These are phyloP conservation scores for Machimus rusticus DNA, from an alignment of 2,888 invertebrate genomes.

Conservation along the genomic window DNA sequence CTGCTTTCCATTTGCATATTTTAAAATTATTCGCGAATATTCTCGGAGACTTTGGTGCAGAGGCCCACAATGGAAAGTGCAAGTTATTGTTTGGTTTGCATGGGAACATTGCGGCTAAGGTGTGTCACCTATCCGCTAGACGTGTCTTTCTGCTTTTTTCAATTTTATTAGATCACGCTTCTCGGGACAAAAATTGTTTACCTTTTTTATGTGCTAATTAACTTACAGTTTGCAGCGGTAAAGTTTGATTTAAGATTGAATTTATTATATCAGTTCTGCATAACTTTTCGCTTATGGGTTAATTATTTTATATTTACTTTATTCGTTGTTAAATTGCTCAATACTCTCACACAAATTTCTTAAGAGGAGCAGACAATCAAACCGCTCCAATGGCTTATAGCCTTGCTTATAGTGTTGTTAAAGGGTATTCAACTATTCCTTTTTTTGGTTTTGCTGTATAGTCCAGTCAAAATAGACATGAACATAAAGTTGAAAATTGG, in stretches of 20 bases:
- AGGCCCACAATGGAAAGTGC: background rate
- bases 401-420: no score
- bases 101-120: background rate
- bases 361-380: no score
- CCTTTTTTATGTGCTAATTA: background rate
- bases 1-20: background rate
- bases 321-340: background rate
- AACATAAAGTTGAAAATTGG: no score
- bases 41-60: background rate
- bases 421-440: no score
- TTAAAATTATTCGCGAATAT: background rate
- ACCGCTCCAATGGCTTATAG: no score
- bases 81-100: background rate
- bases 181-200: background rate
- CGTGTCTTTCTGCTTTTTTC: background rate
- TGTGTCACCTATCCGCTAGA: background rate
- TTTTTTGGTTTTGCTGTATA: no score
- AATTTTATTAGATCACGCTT: background rate
- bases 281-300: background rate
- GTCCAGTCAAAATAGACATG: no score
- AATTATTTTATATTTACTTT: background rate
- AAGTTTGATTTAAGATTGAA: background rate
- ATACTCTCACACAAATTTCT: no score
- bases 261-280: background rate
- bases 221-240: background rate